Base-by-base conservation (phyloP, 1,140 invertebrate species). In the Leucophenga varia region DNA sequence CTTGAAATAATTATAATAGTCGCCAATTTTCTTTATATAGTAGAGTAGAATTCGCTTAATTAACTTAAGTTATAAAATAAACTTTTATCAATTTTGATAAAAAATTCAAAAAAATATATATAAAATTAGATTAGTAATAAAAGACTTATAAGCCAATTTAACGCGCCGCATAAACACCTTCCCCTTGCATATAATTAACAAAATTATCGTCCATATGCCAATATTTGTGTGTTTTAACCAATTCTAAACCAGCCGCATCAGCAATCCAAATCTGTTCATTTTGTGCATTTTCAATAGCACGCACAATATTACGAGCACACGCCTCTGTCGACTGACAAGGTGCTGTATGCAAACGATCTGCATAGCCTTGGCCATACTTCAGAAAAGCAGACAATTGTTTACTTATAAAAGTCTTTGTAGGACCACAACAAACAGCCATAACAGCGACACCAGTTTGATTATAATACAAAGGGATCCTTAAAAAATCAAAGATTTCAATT, bases 211-310 rank as follows among this genome's bases (percentile, higher is more conserved):
- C 63, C 67, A 71, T 70, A 17, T 71, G 63, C 67, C 68, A 71
- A 54, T 71, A 71, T 53, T 55, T 59, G 9, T 68, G 63, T 19
- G 65, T 18, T 17, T 65, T 59, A 3, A 73, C 59, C 19, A 61
- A 19, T 32, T 73, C 67, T 21, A 71, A 45, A 2, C 57, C 64
- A 4, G 61, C 71, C 37, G 64, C 55, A 32, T 73, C 70, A 3
- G 59, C 54, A 19, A 74, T 68, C 71, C 68, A 74, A 10, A 72
- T 70, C 21, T 55, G 63, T n/a, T 71, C 71, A 32, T 74, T 74
- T 36, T 64, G 38, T 7, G 52, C 49, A 5, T 44, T 43, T 34
- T 74, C 59, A 5, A 74, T 72, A 42, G 71, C 71, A 34, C 56
- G 58, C 13, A 72, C 57, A 40, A 74, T 64, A 35, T 73, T 73